Evolutionary conservation across 2,113 vertebrate species (phyloP), one percentile per base, ranked within the genome.

Genomic region (Prunella fulvescens): DNA sequence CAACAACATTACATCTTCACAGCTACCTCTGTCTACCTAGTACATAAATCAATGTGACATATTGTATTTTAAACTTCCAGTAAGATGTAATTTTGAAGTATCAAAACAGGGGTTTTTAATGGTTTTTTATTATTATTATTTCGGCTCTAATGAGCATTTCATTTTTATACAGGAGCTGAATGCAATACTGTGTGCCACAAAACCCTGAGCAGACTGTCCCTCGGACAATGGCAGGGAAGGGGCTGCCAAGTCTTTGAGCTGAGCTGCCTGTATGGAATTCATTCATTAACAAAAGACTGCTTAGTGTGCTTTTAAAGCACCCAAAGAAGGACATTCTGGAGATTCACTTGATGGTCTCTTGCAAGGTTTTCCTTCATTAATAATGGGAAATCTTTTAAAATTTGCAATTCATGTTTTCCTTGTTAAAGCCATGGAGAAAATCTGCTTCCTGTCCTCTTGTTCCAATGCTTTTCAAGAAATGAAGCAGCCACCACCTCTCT

Each of bases 171-270:
- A 81, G 47, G 33, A 74, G 42, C 20, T 54, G 69, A 84, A 70
- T 35, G 60, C 69, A 89, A 24, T 17, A 23, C 3, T 33, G 39
- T 29, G 18, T 26, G 44, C 39, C 67, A 58, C 51, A 65, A 51
- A 67, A 74, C 17, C 44, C 87, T 47, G 25, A 12, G 67, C 94
- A 91, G 69, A 22, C 39, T 53, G 42, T 47, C 56, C 72, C 72
- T 86, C 3, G 8, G 51, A 92, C 73, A 92, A 76, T 37, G 66
- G 60, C 90, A 89, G 60, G 58, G 29, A 87, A 93, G 18, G 19
- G 65, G 65, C 73, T 28, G 70, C 33, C 37, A 51, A 29, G 28
- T 11, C 69, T 88, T 77, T 70, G 47, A 89, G 80, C 56, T 14
- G 33, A 64, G 62, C 50, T 8, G 20, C 11, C 77, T 89, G 54